Evolutionary conservation across 2,113 vertebrate species (phyloP).

Genomic region (Gymnobelideus leadbeateri): DNA sequence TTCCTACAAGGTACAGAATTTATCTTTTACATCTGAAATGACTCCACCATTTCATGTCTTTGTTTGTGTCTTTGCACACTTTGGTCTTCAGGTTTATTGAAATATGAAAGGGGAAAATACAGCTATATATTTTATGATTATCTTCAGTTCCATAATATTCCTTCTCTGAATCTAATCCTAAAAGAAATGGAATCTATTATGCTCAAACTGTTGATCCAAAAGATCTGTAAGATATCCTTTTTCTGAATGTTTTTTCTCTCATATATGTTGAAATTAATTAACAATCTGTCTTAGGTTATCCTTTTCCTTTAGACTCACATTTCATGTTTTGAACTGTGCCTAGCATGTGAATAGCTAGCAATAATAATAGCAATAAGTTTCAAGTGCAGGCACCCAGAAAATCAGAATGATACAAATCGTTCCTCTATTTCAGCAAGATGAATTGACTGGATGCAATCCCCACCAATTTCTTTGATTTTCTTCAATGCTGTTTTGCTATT

Average conservation of each 20-base stretch:
- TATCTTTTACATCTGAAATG: background rate
- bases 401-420: conserved; percentile 58
- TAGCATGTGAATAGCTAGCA: conserved; percentile 27
- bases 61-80: background rate
- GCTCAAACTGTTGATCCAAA: background rate
- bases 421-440: conserved; percentile 26
- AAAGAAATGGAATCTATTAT: background rate
- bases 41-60: background rate
- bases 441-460: background rate
- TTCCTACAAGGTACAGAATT: background rate
- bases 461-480: conserved; percentile 8
- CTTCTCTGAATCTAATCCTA: background rate
- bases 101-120: background rate
- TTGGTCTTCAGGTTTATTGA: background rate
- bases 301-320: conserved; percentile 12
- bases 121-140: background rate
- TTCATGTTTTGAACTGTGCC: conserved; percentile 23
- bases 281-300: background rate
- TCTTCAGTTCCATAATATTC: background rate
- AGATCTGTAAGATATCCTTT: background rate
- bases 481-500: background rate
- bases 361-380: conserved; percentile 65
- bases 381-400: conserved; percentile 67
- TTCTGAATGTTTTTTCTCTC: background rate
- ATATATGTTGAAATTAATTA: conserved; percentile 23